Conservation (phyloP, 1,140 invertebrate genomes). For the Saxidomus purpurata region DNA sequence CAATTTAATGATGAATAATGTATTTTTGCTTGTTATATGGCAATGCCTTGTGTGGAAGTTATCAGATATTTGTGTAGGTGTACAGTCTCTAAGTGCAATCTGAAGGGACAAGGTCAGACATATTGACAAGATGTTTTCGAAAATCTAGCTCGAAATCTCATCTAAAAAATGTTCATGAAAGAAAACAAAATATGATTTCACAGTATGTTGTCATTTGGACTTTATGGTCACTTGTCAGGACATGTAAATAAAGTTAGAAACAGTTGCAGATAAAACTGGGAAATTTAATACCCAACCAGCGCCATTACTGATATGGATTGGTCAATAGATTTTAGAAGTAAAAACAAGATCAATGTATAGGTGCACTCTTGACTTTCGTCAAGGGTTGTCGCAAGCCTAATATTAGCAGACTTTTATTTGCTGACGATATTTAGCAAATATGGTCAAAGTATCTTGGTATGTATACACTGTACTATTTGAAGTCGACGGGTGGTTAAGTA, state of each 20-base stretch:
- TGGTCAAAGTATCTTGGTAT: constrained; percentile 7
- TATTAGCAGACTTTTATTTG: constrained; percentile 25
- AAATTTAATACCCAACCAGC: background rate
- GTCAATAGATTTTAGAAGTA: constrained; percentile 16
- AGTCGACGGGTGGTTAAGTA: background rate
- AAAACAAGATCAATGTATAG: constrained; percentile 21
- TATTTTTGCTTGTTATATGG: too few species aligned
- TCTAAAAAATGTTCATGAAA: too few species aligned
- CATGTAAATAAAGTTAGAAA: constrained; percentile 11
- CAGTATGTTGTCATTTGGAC: background rate
- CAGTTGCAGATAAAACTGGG: background rate
- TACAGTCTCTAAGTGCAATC: too few species aligned
- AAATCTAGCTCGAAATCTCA: too few species aligned
- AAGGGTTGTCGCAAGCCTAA: constrained; percentile 3
- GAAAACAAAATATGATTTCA: background rate
- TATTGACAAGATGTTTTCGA: too few species aligned
- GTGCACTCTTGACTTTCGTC: constrained; percentile 9
- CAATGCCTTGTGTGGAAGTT: too few species aligned
- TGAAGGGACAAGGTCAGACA: too few species aligned
- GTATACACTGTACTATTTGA: background rate
- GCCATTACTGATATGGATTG: background rate
- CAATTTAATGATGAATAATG: too few species aligned
- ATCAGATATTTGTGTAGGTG: too few species aligned
- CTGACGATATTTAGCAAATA: constrained; percentile 7
- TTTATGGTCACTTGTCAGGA: background rate